A percentile compares a stretch with the other conserved stretches of the same genome.
Evolutionary conservation across 2,888 invertebrate species (phyloP).

Genomic region (Plebejus melissa): DNA sequence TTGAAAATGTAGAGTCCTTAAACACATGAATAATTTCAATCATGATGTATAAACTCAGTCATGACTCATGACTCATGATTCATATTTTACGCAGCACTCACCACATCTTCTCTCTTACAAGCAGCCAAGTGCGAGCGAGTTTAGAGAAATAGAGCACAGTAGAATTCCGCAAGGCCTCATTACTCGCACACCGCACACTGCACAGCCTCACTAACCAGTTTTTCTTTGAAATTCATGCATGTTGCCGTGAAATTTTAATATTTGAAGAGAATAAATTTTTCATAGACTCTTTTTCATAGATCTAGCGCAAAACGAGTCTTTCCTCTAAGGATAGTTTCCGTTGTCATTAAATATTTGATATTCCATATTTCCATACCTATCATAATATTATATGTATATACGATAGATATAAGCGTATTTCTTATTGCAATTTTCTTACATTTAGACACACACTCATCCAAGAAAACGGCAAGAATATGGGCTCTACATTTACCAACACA

Average conservation of each 20-base stretch:
- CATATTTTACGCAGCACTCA: not conserved
- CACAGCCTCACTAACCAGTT: not conserved
- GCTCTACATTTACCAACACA: no score
- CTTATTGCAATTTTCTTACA: no score
- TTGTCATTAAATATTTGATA: no score
- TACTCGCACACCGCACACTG: not conserved
- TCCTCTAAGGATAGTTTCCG: not conserved
- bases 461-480: no score
- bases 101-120: not conserved
- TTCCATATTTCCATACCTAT: no score
- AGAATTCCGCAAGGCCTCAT: not conserved
- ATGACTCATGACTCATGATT: not conserved
- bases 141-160: not conserved
- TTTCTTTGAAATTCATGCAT: slow-evolving; percentile 9
- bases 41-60: not conserved
- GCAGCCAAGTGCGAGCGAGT: not conserved
- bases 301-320: not conserved
- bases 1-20: not conserved
- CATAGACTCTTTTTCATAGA: not conserved
- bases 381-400: no score
- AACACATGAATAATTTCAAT: not conserved
- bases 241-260: not conserved
- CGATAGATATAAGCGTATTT: no score
- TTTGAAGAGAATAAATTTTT: not conserved
- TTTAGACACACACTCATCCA: no score